Evolutionary conservation across 1,140 invertebrate species (phyloP).

Genomic region (Stegodyphus mimosarum): DNA sequence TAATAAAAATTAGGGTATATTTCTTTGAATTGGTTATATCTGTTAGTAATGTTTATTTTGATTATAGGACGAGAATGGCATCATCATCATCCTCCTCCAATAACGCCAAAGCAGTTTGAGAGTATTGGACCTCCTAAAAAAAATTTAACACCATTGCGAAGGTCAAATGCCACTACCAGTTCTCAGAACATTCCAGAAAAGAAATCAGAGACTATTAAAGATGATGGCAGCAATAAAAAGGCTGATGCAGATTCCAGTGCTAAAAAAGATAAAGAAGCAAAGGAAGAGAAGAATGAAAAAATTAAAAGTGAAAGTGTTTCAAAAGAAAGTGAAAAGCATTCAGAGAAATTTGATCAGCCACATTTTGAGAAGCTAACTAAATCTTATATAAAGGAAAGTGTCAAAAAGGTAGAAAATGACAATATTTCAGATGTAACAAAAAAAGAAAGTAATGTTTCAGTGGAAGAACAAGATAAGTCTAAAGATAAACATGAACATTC

Average conservation of each 20-base stretch:
- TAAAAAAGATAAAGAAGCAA: slow-evolving; percentile 61
- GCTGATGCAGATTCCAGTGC: slow-evolving; percentile 36
- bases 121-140: slow-evolving; percentile 66
- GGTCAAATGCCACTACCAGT: slow-evolving; percentile 66
- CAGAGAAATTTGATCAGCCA: slow-evolving; percentile 37
- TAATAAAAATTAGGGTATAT: not conserved
- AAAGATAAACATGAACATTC: slow-evolving; percentile 58
- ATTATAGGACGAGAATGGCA: slow-evolving; percentile 43
- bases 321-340: slow-evolving; percentile 40
- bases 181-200: slow-evolving; percentile 65
- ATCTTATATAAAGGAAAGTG: slow-evolving; percentile 20
- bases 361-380: slow-evolving; percentile 48
- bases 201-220: slow-evolving; percentile 67
- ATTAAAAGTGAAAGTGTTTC: slow-evolving; percentile 40
- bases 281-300: slow-evolving; percentile 60
- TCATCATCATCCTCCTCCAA: slow-evolving; percentile 66
- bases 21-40: not conserved
- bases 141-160: slow-evolving; percentile 68
- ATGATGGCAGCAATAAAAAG: slow-evolving; percentile 49
- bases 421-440: slow-evolving; percentile 8
- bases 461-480: slow-evolving; percentile 26
- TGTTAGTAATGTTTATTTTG: not conserved
- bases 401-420: slow-evolving; percentile 47
- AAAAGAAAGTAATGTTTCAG: slow-evolving; percentile 10
- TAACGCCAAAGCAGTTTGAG: slow-evolving; percentile 68